Conservation (phyloP, 2,888 invertebrate genomes). For the Penaeus monodon region DNA sequence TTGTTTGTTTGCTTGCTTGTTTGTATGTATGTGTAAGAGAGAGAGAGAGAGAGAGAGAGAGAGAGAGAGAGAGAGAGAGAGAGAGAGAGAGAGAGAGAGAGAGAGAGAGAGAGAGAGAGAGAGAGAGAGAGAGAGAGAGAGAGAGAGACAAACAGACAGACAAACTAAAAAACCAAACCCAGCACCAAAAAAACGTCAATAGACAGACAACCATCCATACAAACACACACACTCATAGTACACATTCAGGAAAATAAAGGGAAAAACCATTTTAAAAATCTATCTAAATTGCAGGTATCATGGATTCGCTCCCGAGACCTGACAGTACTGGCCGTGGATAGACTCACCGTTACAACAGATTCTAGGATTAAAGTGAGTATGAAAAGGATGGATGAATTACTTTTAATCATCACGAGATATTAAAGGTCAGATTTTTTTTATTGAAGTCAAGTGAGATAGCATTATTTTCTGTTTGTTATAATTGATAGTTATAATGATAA, state of each 20-base stretch:
- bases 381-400: too few relatives aligned
- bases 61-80: conserved; percentile 23
- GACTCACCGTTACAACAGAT: conserved; percentile 54
- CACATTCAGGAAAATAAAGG: background rate
- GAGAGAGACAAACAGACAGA: conserved; percentile 5
- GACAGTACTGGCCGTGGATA: conserved; percentile 57
- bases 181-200: background rate
- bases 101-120: conserved; percentile 2
- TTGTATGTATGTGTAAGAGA: background rate
- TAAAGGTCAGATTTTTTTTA: background rate
- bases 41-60: background rate
- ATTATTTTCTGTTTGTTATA: background rate
- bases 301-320: conserved; percentile 59
- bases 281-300: conserved; percentile 42
- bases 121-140: background rate
- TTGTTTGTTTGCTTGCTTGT: too few relatives aligned
- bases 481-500: background rate
- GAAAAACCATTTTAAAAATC: too few relatives aligned
- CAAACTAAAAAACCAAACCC: background rate
- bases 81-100: conserved; percentile 21
- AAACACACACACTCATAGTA: background rate
- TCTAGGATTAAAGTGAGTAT: conserved; percentile 53
- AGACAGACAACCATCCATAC: background rate
- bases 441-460: background rate
- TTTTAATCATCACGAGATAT: background rate